Evolutionary conservation across 1,140 invertebrate species (phyloP).

Genomic region (Aethina tumida): DNA sequence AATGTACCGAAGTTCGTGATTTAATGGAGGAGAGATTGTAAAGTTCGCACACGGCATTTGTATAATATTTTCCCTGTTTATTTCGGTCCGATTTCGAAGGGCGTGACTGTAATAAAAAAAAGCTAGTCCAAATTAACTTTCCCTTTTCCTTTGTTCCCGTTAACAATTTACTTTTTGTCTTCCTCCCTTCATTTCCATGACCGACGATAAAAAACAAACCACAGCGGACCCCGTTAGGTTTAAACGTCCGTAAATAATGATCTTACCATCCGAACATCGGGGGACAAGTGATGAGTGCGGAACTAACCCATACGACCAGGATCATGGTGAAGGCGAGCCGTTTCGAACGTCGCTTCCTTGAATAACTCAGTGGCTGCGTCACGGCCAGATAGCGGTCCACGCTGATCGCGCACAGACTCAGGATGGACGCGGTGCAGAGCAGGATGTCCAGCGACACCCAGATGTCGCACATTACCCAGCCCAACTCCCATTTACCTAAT

Average conservation of each 20-base stretch:
- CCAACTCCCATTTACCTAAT: constrained; percentile 66
- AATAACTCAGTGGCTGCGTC: constrained; percentile 72
- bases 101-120: too few relatives aligned
- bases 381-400: constrained; percentile 83
- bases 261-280: constrained; percentile 71
- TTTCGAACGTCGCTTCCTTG: constrained; percentile 63
- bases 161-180: neutral
- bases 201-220: too few relatives aligned
- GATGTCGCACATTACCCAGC: constrained; percentile 70
- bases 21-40: too few relatives aligned
- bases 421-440: constrained; percentile 78
- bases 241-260: too few relatives aligned
- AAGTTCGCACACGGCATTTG: too few relatives aligned
- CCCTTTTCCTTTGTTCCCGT: too few relatives aligned
- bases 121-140: too few relatives aligned
- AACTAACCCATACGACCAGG: constrained; percentile 70
- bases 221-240: too few relatives aligned
- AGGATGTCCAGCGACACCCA: constrained; percentile 92
- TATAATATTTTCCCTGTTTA: too few relatives aligned
- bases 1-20: too few relatives aligned
- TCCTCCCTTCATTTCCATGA: too few relatives aligned
- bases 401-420: constrained; percentile 72
- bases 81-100: neutral
- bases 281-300: constrained; percentile 72
- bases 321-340: constrained; percentile 71